Percentiles rank a stretch among this genome's conserved stretches.
Evolutionary conservation across 2,113 vertebrate species (phyloP).

Genomic region (Gasterosteus aculeatus): DNA sequence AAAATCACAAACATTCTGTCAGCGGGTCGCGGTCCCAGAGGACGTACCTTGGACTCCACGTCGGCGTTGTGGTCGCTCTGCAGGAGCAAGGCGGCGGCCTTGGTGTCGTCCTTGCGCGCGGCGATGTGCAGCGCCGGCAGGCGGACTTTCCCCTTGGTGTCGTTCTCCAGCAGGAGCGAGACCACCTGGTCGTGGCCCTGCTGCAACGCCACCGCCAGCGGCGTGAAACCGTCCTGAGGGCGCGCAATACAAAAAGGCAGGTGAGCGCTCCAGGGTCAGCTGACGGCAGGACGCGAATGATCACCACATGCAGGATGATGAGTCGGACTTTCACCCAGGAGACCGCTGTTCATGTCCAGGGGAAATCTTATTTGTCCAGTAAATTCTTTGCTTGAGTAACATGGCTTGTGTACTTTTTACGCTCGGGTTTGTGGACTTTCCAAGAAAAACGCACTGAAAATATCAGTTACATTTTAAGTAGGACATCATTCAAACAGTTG

Average conservation of each 20-base stretch:
- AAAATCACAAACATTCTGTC: neutral
- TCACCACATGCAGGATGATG: no score
- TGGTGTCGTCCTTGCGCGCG: conserved; percentile 96
- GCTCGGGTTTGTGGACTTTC: neutral
- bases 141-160: conserved; percentile 97
- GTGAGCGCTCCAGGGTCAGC: neutral
- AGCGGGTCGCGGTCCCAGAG: neutral
- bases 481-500: no score
- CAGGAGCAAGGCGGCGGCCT: conserved; percentile 93
- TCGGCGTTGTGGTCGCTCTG: conserved; percentile 98
- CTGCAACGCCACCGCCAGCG: conserved; percentile 95
- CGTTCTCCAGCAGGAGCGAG: conserved; percentile 95
- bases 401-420: no score
- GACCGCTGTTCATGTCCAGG: neutral
- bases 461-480: neutral
- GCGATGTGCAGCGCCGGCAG: conserved; percentile 97
- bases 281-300: no score
- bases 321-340: neutral
- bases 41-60: conserved; percentile 94
- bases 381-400: no score
- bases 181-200: conserved; percentile 98
- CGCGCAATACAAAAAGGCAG: neutral
- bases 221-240: conserved; percentile 95
- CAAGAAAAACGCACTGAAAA: neutral
- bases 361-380: neutral